Evolutionary conservation across 2,888 invertebrate species (phyloP).

Genomic region (Neria commutata): DNA sequence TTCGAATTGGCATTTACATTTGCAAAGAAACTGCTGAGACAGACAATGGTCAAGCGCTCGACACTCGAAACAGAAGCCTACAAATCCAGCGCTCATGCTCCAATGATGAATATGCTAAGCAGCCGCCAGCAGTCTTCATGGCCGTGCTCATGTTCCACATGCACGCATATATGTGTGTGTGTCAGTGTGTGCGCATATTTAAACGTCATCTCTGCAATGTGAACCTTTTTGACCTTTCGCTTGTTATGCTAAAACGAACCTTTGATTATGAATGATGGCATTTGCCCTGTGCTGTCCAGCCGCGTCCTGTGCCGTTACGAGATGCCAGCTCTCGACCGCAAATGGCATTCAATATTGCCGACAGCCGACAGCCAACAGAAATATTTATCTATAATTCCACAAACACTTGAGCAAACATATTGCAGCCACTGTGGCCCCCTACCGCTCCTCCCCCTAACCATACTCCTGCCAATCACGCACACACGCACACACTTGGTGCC

Average conservation of each 20-base stretch:
- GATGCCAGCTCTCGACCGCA: neutral
- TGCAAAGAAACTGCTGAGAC: too few relatives aligned
- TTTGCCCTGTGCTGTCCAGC: neutral
- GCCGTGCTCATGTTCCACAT: too few relatives aligned
- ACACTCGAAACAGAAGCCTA: too few relatives aligned
- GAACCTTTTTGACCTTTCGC: neutral
- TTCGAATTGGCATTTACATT: neutral
- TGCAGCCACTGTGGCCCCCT: neutral
- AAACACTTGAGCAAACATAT: slow-evolving; percentile 8
- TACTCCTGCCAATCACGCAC: neutral
- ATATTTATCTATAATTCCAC: slow-evolving; percentile 9
- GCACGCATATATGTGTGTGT: neutral
- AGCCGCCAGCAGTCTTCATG: too few relatives aligned
- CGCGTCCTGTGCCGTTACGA: neutral
- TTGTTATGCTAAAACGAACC: neutral
- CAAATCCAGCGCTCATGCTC: too few relatives aligned
- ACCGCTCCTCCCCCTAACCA: neutral
- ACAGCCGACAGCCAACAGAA: neutral
- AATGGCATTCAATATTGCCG: neutral
- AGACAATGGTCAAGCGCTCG: too few relatives aligned
- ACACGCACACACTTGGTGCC: neutral
- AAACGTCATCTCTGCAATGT: neutral
- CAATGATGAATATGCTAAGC: too few relatives aligned
- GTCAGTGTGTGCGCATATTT: neutral
- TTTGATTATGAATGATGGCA: slow-evolving; percentile 5